Conservation (phyloP, 2,888 invertebrate genomes). For the Drosophila atripex region DNA sequence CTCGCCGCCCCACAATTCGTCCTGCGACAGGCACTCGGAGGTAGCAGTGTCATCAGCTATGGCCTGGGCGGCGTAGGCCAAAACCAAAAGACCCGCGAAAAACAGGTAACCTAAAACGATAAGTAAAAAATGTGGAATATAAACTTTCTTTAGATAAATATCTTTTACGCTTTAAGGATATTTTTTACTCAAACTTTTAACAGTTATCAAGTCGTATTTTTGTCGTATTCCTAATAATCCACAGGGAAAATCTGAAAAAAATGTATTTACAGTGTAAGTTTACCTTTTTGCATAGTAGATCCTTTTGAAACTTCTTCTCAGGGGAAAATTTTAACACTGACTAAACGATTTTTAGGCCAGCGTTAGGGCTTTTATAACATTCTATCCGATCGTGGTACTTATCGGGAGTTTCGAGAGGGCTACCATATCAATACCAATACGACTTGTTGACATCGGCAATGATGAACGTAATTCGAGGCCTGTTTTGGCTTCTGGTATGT, state of each 20-base stretch:
- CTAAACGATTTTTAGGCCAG: constrained; percentile 46
- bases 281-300: constrained; percentile 62
- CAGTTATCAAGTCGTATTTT: not conserved
- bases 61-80: constrained; percentile 28
- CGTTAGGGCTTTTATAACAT: constrained; percentile 57
- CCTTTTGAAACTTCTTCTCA: constrained; percentile 19
- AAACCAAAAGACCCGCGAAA: constrained; percentile 48
- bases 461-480: constrained; percentile 40
- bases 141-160: too few species aligned
- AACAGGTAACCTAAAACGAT: constrained; percentile 40
- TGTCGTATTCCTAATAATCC: not conserved
- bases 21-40: constrained; percentile 27
- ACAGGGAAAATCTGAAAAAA: not conserved
- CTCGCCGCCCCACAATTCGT: constrained; percentile 40
- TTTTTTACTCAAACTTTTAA: too few species aligned
- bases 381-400: constrained; percentile 50
- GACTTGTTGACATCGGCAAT: constrained; percentile 42
- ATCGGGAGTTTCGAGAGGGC: constrained; percentile 42
- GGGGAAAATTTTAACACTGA: constrained; percentile 43
- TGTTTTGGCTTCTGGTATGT: constrained; percentile 27
- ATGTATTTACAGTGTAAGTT: not conserved
- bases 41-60: not conserved
- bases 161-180: too few species aligned
- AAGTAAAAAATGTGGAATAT: too few species aligned
- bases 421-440: constrained; percentile 50